Evolutionary conservation across 35 echinoderm and acorn worm genomes (phyloP).

Genomic region (Apostichopus parvimensis): DNA sequence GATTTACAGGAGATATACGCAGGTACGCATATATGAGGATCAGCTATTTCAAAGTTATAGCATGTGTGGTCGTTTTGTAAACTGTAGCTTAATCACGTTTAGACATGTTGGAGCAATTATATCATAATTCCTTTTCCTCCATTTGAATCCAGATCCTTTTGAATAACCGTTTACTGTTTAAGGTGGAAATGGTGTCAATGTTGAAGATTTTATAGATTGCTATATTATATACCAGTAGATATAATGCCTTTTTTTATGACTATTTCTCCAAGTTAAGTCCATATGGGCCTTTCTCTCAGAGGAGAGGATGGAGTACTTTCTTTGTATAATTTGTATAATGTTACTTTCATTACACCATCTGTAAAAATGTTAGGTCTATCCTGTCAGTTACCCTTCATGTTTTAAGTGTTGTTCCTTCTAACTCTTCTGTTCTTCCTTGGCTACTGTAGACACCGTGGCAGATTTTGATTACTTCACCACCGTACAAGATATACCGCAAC

Average conservation of each 20-base stretch:
- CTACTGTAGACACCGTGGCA: background rate
- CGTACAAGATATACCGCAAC: slow-evolving; percentile 7
- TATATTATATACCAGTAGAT: no score
- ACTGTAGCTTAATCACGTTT: no score
- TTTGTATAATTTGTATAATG: background rate
- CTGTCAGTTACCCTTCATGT: background rate
- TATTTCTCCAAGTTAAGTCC: no score
- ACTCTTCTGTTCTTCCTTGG: no score
- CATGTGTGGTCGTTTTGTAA: no score
- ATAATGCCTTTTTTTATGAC: background rate
- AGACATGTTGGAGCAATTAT: no score
- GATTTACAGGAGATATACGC: slow-evolving; percentile 34
- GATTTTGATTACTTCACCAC: slow-evolving; percentile 37
- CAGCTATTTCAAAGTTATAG: no score
- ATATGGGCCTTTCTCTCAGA: background rate
- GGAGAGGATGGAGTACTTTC: background rate
- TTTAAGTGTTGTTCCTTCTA: background rate
- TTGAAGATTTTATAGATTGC: no score
- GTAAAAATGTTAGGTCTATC: background rate
- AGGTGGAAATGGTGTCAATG: no score
- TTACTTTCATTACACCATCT: background rate
- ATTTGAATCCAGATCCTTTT: no score
- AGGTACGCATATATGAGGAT: background rate
- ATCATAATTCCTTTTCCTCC: no score
- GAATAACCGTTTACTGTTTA: no score